phyloP scores from a whole-genome alignment of 2,113 vertebrate genomes.

The Sakesphorus luctuosus region DNA sequence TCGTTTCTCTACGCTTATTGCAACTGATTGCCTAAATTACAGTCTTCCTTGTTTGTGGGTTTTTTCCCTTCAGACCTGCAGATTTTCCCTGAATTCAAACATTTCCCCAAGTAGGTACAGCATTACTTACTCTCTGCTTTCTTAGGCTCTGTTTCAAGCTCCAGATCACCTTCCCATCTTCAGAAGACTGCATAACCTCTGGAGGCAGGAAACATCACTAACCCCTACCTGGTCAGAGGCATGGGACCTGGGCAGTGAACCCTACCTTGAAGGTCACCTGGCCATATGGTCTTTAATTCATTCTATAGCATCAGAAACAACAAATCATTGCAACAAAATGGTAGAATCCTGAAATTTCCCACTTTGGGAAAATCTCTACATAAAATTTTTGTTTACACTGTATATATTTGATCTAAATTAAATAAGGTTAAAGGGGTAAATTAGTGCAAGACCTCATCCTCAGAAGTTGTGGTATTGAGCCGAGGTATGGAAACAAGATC shows the following conservation, averaged over 20 bases:
- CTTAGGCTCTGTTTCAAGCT: not conserved
- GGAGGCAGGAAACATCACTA: not conserved
- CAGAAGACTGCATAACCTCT: not conserved
- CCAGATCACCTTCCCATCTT: not conserved
- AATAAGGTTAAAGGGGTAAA: not conserved
- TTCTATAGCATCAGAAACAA: not conserved
- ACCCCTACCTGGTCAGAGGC: accelerated
- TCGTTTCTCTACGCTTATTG: not conserved
- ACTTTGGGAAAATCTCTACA: not conserved
- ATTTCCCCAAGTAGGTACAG: not conserved
- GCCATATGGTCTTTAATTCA: not conserved
- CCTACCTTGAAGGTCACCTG: not conserved
- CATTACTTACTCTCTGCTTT: not conserved
- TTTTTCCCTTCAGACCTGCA: not conserved
- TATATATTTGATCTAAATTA: not conserved
- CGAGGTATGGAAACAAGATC: not conserved
- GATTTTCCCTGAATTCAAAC: not conserved
- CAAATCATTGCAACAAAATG: not conserved
- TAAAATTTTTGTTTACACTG: not conserved
- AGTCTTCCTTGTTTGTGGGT: not conserved
- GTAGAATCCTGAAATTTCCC: not conserved
- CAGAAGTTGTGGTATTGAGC: not conserved
- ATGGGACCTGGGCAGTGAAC: not conserved
- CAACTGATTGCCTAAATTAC: not conserved
- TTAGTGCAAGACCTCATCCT: not conserved